Evolutionary conservation across 2,113 vertebrate genomes (phyloP).

Genomic region (Panthera leo): DNA sequence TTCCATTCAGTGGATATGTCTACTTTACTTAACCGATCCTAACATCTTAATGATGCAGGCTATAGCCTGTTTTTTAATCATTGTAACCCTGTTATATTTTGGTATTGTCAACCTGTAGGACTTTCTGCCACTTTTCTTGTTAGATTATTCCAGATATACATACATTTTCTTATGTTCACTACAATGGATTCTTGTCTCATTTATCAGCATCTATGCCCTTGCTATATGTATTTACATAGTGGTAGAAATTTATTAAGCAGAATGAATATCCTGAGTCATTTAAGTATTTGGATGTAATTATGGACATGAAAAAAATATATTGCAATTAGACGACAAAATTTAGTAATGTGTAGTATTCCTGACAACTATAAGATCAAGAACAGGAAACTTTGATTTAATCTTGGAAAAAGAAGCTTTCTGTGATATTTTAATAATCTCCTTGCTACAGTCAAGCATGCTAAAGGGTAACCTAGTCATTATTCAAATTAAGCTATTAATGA

Average conservation of each 20-base stretch:
- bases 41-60: background rate
- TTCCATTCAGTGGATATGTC: background rate
- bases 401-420: slow-evolving; percentile 41
- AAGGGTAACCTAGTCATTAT: slow-evolving; percentile 72
- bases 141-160: background rate
- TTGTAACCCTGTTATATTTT: background rate
- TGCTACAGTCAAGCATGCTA: slow-evolving; percentile 55
- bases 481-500: slow-evolving; percentile 72
- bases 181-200: background rate
- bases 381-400: slow-evolving; percentile 59
- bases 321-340: background rate
- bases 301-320: background rate
- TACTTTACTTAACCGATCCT: background rate
- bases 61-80: background rate
- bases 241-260: background rate
- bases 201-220: background rate
- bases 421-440: slow-evolving; percentile 64
- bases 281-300: slow-evolving; percentile 28
- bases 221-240: background rate
- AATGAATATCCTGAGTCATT: background rate
- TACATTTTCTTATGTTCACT: background rate
- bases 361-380: slow-evolving; percentile 23
- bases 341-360: background rate
- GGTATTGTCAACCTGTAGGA: background rate
- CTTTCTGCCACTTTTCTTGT: background rate